These are phyloP conservation scores for Saguinus imperator DNA, from an alignment of 2,113 vertebrate species.

Conservation along the genomic window DNA sequence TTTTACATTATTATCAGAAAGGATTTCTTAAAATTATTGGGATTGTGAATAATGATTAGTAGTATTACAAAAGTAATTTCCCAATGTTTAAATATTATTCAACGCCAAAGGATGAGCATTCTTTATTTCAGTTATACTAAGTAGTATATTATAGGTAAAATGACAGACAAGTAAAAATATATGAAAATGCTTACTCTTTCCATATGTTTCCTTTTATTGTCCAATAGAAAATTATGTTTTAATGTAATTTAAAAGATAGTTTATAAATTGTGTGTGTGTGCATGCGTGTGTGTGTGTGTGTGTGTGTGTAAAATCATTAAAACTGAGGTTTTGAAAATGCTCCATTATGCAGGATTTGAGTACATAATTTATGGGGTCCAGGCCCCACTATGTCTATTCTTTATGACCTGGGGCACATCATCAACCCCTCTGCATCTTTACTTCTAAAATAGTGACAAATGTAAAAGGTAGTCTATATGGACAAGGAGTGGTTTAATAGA, in stretches of 20 bases:
- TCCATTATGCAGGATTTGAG: neutral
- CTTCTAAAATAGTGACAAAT: neutral
- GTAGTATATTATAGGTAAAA: neutral
- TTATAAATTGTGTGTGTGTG: neutral
- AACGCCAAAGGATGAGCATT: neutral
- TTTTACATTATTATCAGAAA: neutral
- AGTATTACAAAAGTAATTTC: neutral
- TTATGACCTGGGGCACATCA: neutral
- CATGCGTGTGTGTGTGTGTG: neutral
- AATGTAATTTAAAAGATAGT: neutral
- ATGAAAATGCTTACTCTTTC: conserved; percentile 6
- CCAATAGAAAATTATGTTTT: neutral
- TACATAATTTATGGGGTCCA: neutral
- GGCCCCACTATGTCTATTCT: neutral
- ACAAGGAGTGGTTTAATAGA: neutral
- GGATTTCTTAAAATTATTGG: conserved; percentile 18
- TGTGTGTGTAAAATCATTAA: neutral
- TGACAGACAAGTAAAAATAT: neutral
- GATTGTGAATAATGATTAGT: neutral
- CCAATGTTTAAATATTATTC: conserved; percentile 17
- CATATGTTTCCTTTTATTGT: neutral
- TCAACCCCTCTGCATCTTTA: neutral
- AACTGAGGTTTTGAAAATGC: neutral
- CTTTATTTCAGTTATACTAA: neutral
- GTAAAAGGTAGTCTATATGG: neutral